Percentiles rank a stretch among this genome's conserved stretches.
These are phyloP conservation scores for Bactericera cockerelli DNA, from an alignment of 1,140 invertebrate genomes.

Conservation along the genomic window DNA sequence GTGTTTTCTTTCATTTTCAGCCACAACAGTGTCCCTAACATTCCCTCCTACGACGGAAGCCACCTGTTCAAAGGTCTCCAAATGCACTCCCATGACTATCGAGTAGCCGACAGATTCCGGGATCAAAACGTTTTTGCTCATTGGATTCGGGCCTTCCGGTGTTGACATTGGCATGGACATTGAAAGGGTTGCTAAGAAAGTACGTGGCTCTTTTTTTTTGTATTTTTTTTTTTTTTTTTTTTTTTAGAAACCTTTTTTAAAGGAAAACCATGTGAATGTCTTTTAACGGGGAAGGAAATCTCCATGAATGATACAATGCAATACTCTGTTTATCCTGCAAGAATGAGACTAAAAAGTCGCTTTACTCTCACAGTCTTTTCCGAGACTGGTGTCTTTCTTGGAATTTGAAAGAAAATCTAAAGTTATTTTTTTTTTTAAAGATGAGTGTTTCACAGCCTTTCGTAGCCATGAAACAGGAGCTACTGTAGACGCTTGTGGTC, in stretches of 20 bases:
- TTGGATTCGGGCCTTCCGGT: constrained; percentile 51
- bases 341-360: too few relatives aligned
- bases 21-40: constrained; percentile 44
- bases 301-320: background rate
- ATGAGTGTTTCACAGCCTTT: too few relatives aligned
- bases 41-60: constrained; percentile 38
- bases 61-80: constrained; percentile 39
- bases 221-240: too few relatives aligned
- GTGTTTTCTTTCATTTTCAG: constrained; percentile 31
- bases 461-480: too few relatives aligned
- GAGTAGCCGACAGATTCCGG: constrained; percentile 36
- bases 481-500: too few relatives aligned
- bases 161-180: constrained; percentile 48
- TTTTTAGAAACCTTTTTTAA: too few relatives aligned
- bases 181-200: constrained; percentile 29
- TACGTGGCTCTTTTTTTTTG: too few relatives aligned
- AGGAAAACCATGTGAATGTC: background rate
- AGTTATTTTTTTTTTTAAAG: too few relatives aligned
- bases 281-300: background rate
- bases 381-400: too few relatives aligned
- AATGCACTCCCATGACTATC: constrained; percentile 54
- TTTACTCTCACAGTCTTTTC: background rate
- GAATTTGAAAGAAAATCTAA: too few relatives aligned
- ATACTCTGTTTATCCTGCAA: too few relatives aligned
- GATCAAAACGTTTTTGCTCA: constrained; percentile 41